Conservation (phyloP, 2,113 vertebrate genomes). For the Oenanthe melanoleuca region DNA sequence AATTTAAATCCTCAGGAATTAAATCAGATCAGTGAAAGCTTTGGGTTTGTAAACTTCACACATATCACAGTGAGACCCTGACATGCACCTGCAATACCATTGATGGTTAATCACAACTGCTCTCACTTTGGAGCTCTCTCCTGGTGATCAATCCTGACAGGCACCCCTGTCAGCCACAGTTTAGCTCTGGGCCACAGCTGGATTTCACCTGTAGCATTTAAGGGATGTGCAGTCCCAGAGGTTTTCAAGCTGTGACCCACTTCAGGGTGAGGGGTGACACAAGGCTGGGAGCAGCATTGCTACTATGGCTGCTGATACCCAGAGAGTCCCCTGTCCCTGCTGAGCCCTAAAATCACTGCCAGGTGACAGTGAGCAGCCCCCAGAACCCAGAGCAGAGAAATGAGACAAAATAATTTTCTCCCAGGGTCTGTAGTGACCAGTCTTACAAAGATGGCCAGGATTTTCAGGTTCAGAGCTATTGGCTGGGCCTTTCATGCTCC, state of each 20-base stretch:
- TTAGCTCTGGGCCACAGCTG: background rate
- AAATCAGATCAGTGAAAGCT: background rate
- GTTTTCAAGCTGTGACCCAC: background rate
- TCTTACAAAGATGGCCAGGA: background rate
- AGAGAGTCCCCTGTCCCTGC: rapidly evolving
- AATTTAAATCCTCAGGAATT: background rate
- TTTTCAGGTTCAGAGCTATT: background rate
- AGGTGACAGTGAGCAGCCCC: background rate
- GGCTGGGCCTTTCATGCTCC: rapidly evolving
- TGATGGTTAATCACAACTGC: background rate
- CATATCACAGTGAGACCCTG: background rate
- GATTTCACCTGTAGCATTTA: background rate
- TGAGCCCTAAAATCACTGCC: background rate
- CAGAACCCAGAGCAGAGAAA: background rate
- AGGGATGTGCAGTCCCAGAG: background rate
- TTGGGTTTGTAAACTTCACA: background rate
- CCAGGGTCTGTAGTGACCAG: background rate
- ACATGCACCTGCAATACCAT: rapidly evolving
- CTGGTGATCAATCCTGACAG: background rate
- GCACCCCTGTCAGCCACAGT: rapidly evolving
- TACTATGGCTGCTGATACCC: background rate
- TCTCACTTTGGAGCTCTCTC: background rate
- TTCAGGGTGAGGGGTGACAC: background rate
- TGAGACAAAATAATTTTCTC: background rate
- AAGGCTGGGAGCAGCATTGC: background rate